A percentile compares a stretch with the other conserved stretches of the same genome.
These are phyloP conservation scores for Bos javanicus DNA, from an alignment of 2,113 vertebrate species.

Conservation along the genomic window DNA sequence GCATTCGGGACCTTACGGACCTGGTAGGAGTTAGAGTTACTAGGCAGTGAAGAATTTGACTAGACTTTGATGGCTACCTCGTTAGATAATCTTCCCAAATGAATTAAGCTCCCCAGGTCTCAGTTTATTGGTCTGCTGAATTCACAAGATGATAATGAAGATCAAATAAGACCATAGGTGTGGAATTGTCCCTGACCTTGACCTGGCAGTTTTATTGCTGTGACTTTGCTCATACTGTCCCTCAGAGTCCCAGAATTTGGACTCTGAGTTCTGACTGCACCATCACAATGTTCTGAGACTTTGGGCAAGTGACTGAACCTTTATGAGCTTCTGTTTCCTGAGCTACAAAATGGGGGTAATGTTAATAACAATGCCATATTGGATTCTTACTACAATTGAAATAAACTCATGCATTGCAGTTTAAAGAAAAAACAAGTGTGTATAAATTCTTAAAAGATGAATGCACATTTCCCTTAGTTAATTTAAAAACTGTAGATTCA, in stretches of 20 bases:
- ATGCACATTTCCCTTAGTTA: background rate
- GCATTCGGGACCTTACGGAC: background rate
- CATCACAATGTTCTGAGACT: background rate
- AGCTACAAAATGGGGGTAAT: background rate
- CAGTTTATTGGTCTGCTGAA: constrained; percentile 3
- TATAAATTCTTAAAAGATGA: background rate
- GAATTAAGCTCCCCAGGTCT: background rate
- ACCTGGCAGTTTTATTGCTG: background rate
- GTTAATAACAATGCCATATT: background rate
- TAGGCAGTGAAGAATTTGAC: background rate
- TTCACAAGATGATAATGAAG: background rate
- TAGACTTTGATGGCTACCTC: background rate
- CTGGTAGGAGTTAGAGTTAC: background rate
- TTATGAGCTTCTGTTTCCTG: background rate
- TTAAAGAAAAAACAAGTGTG: background rate
- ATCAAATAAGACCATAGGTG: background rate
- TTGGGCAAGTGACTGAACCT: background rate
- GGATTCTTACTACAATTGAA: background rate
- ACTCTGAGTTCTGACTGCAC: background rate
- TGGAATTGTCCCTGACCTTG: background rate
- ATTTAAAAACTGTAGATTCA: background rate
- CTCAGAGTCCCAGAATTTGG: background rate
- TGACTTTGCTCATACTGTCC: background rate
- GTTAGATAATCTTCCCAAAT: background rate
- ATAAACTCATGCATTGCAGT: background rate